Percentiles rank a stretch among this genome's conserved stretches.
These are phyloP conservation scores for Astyanax mexicanus DNA, from an alignment of 2,797 vertebrate genomes.

Conservation along the genomic window DNA sequence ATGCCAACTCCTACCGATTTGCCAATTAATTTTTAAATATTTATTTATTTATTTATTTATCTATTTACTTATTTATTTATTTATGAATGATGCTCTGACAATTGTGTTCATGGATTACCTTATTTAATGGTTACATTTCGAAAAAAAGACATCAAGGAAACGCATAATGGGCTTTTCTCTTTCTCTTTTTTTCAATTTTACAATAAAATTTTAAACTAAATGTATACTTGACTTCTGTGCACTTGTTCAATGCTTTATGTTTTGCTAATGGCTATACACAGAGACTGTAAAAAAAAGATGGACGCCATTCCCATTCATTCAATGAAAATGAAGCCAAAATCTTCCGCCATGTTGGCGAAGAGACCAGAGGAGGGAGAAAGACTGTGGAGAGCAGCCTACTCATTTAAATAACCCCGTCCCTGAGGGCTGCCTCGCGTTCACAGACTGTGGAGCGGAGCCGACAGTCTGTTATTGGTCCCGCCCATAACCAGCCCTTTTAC, in stretches of 20 bases:
- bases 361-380: no score
- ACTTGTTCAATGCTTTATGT: not conserved
- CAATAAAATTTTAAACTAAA: conserved; percentile 87
- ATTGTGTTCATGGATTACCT: conserved; percentile 61
- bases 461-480: no score
- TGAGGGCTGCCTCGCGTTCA: no score
- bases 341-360: no score
- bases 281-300: no score
- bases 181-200: conserved; percentile 90
- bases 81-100: conserved; percentile 45
- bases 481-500: no score
- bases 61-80: conserved; percentile 62
- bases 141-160: conserved; percentile 82
- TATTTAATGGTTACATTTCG: conserved; percentile 76
- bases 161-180: conserved; percentile 86
- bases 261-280: no score
- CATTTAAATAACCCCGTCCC: no score
- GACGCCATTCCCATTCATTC: no score
- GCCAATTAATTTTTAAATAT: conserved; percentile 66
- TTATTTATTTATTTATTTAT: conserved; percentile 57
- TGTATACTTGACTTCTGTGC: conserved; percentile 32
- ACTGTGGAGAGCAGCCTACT: no score
- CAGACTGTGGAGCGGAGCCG: no score
- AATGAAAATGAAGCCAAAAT: no score
- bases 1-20: conserved; percentile 77